Conservation (phyloP, 2,888 invertebrate genomes). For the Listrodromus nycthemerus region DNA sequence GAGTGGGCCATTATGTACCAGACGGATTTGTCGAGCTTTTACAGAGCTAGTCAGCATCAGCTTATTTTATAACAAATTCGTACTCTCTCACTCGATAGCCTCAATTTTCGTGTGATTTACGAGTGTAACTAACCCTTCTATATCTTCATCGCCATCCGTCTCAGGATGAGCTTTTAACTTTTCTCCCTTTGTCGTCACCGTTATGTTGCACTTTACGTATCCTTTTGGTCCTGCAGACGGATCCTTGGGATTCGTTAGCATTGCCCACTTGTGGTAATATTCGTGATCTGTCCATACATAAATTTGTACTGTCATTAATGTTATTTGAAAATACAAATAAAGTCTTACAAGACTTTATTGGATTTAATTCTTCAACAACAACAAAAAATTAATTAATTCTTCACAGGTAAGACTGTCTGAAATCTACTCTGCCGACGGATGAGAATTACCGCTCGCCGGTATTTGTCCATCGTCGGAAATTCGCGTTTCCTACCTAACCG, state of each 20-base stretch:
- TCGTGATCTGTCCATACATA: conserved; percentile 87
- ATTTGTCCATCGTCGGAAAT: background rate
- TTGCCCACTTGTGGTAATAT: conserved; percentile 95
- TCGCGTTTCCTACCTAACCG: background rate
- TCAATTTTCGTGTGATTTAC: background rate
- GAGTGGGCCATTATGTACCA: background rate
- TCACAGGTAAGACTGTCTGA: background rate
- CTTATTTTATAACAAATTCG: conserved; percentile 10
- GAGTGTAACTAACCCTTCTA: conserved; percentile 87
- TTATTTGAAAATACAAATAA: conserved; percentile 11
- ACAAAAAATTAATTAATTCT: background rate
- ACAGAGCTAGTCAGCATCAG: background rate
- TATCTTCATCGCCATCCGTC: conserved; percentile 88
- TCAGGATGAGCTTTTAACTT: conserved; percentile 86
- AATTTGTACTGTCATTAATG: background rate
- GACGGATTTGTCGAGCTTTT: background rate
- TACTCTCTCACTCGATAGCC: background rate
- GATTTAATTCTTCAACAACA: background rate
- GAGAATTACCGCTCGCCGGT: conserved; percentile 23
- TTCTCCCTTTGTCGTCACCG: conserved; percentile 90
- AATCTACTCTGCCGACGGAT: conserved; percentile 29
- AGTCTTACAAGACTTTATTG: no score
- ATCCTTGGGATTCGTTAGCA: conserved; percentile 89
- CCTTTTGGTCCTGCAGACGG: conserved; percentile 88
- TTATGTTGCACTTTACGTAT: conserved; percentile 92